Evolutionary conservation across 2,113 vertebrate genomes (phyloP).

Genomic region (Nycticebus coucang): DNA sequence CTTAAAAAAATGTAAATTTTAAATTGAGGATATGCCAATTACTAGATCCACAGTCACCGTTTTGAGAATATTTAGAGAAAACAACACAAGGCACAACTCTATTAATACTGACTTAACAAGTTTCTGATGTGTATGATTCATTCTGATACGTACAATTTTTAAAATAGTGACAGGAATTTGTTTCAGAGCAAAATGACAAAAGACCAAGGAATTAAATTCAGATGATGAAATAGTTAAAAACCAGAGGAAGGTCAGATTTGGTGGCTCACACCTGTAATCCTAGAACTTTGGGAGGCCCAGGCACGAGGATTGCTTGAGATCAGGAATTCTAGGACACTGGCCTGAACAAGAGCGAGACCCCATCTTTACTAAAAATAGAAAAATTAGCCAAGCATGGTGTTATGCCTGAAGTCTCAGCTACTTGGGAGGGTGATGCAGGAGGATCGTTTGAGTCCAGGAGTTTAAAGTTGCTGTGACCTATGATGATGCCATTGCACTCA

Average conservation of each 20-base stretch:
- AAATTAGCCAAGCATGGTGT: no score
- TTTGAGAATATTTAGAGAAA: slow-evolving; percentile 19
- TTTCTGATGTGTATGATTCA: background rate
- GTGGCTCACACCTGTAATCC: no score
- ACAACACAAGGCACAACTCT: background rate
- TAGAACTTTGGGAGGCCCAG: no score
- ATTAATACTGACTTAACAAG: background rate
- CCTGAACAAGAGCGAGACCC: no score
- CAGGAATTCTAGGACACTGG: no score
- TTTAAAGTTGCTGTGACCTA: no score
- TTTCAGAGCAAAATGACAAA: slow-evolving; percentile 7
- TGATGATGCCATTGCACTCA: no score
- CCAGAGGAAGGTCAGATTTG: background rate
- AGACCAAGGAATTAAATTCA: slow-evolving; percentile 5
- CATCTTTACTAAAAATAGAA: no score
- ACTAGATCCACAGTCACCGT: background rate
- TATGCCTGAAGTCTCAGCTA: no score
- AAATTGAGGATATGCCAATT: background rate
- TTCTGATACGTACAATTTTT: background rate
- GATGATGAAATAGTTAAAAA: slow-evolving; percentile 15
- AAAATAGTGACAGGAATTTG: slow-evolving; percentile 15
- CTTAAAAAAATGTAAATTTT: background rate
- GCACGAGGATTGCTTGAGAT: no score
- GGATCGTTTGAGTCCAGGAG: no score
- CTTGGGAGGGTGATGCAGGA: no score